Evolutionary conservation across 1,140 invertebrate genomes (phyloP), one percentile per base, ranked within the genome.

Genomic region (Scaptomyza graminum): DNA sequence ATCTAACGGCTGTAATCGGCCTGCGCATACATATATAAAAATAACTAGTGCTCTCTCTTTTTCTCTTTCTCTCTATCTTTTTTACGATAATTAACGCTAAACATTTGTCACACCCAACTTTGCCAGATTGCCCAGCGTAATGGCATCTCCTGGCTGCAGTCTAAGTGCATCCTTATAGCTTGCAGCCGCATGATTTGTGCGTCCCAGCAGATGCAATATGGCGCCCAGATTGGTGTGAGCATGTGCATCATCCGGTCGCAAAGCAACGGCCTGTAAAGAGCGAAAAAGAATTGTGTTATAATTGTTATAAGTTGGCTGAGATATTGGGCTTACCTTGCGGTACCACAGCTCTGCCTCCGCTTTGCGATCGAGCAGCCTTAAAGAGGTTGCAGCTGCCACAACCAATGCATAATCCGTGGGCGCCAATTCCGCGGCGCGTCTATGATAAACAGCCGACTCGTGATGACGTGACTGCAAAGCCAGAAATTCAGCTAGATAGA

Each of bases 201-300:
- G 97, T 8, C 96, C 96, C 91, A 98, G 97, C 50, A 98, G 93
- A 92, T 98, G 97, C 18, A 98, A 93, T 89, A 99, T 98, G 44
- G 97, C 97, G 13, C 97, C 98, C 34, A 98, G 92, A 92, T 99
- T 99, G 82, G 97, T 97, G 91, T 98, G 97, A 57, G 96, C 96
- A 61, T 96, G 94, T 0, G 97, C 95, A 82, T 98, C 96, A 51
- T 90, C 68, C 0, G 91, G 91, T 28, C 90, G 63, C 57, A 92
- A 39, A 6, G 67, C 74, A n/a, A 92, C 91, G 41, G 91, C 91
- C 91, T 92, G 28, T 0, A 52, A 31, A n/a, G 5, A 41, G n/a
- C 0, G 12, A 0, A 12, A 39, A 41, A 5, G 0, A n/a, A 5
- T 41, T 41, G 11, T 41, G 5, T 41, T 41, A n/a, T 0, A 41